Evolutionary conservation across 2,888 invertebrate genomes (phyloP).

Genomic region (Melanostoma scalare): DNA sequence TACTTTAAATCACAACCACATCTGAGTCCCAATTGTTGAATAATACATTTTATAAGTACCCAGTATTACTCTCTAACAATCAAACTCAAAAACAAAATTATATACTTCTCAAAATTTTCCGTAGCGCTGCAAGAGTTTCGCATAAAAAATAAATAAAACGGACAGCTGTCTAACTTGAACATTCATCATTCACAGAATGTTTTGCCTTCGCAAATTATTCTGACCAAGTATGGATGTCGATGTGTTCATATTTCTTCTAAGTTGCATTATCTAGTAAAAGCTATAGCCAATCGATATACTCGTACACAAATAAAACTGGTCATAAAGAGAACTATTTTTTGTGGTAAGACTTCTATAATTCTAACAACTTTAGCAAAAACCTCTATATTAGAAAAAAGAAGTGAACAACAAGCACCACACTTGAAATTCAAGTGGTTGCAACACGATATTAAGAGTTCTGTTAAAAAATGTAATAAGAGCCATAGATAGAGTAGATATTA

Average conservation of each 20-base stretch:
- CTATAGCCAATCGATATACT: constrained; percentile 30
- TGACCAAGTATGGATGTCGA: constrained; percentile 49
- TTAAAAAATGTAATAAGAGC: constrained; percentile 41
- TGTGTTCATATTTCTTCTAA: constrained; percentile 42
- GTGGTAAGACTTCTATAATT: neutral
- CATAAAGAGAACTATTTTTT: constrained; percentile 22
- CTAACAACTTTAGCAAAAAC: constrained; percentile 15
- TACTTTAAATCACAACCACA: too few species aligned
- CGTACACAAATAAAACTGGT: constrained; percentile 6
- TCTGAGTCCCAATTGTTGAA: too few species aligned
- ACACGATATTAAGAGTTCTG: constrained; percentile 54
- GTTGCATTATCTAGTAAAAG: constrained; percentile 33
- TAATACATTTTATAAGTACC: too few species aligned
- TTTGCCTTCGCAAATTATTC: constrained; percentile 41
- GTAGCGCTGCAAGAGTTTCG: neutral
- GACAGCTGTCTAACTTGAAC: constrained; percentile 34
- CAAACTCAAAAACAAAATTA: too few species aligned
- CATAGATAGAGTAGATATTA: constrained; percentile 22
- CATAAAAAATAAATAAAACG: neutral
- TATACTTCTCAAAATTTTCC: neutral
- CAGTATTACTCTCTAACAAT: too few species aligned
- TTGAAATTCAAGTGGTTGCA: constrained; percentile 61
- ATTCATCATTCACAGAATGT: constrained; percentile 51
- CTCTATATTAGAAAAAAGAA: neutral
- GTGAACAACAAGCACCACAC: constrained; percentile 58